A percentile compares a stretch with the other conserved stretches of the same genome.
Evolutionary conservation across 2,113 vertebrate species (phyloP).

Genomic region (Dromas ardeola): DNA sequence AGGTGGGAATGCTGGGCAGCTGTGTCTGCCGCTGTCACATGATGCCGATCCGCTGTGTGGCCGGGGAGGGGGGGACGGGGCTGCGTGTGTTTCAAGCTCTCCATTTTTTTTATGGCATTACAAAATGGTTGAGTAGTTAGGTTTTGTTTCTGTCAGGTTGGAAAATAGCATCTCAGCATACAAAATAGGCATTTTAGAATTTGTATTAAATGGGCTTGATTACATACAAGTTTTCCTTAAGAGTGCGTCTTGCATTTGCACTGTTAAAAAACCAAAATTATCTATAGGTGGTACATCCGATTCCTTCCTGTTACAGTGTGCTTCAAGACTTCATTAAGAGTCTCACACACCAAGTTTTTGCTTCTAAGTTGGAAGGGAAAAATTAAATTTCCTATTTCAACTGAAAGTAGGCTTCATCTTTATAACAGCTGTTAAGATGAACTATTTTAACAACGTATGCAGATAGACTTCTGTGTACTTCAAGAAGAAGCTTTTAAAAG

Average conservation of each 20-base stretch:
- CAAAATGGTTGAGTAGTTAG: not conserved
- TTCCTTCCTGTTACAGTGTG: not conserved
- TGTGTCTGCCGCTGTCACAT: not conserved
- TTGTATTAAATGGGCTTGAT: not conserved
- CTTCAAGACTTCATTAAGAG: not conserved
- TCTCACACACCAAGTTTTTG: not conserved
- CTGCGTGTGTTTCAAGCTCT: not conserved
- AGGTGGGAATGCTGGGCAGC: slow-evolving; percentile 10
- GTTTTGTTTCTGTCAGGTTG: not conserved
- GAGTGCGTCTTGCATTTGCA: not conserved
- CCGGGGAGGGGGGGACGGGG: fast-evolving
- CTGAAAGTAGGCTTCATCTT: not conserved
- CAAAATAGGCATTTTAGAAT: not conserved
- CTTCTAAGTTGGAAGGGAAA: not conserved
- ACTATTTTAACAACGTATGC: not conserved
- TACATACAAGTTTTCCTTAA: not conserved
- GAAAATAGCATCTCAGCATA: not conserved
- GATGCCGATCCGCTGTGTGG: not conserved
- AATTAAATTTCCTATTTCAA: not conserved
- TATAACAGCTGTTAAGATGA: not conserved
- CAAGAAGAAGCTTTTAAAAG: not conserved
- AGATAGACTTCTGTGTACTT: not conserved
- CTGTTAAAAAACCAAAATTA: not conserved
- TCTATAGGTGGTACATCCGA: not conserved
- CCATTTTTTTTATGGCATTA: not conserved